phyloP scores from a whole-genome alignment of 2,888 invertebrate genomes.

The Dryadula phaetusa region DNA sequence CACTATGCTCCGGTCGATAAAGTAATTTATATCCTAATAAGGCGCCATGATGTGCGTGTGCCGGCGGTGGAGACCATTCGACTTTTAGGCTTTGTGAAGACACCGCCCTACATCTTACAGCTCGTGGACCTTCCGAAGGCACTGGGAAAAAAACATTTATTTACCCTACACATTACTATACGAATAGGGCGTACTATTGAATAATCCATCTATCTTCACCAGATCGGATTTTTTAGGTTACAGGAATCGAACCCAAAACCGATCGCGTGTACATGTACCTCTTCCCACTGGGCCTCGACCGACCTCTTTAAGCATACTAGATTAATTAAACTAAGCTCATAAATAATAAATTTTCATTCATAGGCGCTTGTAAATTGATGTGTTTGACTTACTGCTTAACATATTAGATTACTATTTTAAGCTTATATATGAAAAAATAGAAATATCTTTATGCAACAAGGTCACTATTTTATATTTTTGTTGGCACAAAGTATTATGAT shows the following conservation, averaged over 20 bases:
- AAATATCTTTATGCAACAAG: background rate
- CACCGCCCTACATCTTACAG: conserved; percentile 89
- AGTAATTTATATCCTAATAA: conserved; percentile 94
- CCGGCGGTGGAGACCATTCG: conserved; percentile 90
- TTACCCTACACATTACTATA: background rate
- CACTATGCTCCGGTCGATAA: conserved; percentile 87
- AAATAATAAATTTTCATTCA: too few species aligned
- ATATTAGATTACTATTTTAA: background rate
- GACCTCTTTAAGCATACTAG: too few species aligned
- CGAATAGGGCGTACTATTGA: background rate
- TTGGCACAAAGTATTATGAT: background rate
- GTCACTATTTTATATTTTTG: background rate
- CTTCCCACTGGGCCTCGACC: too few species aligned
- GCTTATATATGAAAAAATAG: too few species aligned
- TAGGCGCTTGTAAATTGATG: too few species aligned
- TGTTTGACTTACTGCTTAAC: background rate
- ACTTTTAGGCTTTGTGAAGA: conserved; percentile 92
- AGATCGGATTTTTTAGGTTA: too few species aligned
- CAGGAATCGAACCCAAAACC: too few species aligned
- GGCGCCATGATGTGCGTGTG: conserved; percentile 89
- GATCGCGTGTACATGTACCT: too few species aligned
- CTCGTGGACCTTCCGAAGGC: conserved; percentile 91
- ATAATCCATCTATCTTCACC: too few species aligned
- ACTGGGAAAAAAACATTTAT: conserved; percentile 71
- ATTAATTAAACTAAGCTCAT: too few species aligned